phyloP scores from a whole-genome alignment of 2,797 vertebrate species.

The Helarctos malayanus region DNA sequence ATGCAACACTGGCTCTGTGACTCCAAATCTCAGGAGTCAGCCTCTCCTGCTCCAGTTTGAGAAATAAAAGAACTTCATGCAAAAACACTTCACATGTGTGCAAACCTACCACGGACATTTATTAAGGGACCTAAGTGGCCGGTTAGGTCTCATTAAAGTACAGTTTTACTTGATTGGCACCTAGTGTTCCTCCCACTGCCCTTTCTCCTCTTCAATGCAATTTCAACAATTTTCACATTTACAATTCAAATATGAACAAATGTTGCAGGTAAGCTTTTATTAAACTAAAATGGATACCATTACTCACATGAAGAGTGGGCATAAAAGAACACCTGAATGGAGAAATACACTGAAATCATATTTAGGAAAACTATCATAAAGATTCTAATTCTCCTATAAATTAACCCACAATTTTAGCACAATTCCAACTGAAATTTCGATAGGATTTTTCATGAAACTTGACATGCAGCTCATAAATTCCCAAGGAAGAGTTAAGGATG shows the following conservation, averaged over 20 bases:
- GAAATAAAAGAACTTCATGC: neutral
- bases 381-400: neutral
- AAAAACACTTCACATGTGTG: neutral
- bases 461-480: neutral
- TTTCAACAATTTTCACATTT: neutral
- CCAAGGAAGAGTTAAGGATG: neutral
- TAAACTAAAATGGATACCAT: neutral
- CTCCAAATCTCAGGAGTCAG: neutral
- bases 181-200: rapidly evolving
- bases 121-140: neutral
- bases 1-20: neutral
- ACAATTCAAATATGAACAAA: conserved; percentile 1
- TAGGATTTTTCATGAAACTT: neutral
- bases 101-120: neutral
- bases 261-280: neutral
- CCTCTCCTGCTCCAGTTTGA: neutral
- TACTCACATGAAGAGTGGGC: neutral
- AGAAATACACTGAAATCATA: neutral
- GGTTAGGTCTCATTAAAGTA: neutral
- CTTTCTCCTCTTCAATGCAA: neutral
- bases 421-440: neutral
- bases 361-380: neutral
- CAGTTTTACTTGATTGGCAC: neutral
- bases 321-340: neutral
- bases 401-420: neutral